Base-by-base conservation (phyloP, 1,140 invertebrate species). In the Thaumatotibia leucotreta region DNA sequence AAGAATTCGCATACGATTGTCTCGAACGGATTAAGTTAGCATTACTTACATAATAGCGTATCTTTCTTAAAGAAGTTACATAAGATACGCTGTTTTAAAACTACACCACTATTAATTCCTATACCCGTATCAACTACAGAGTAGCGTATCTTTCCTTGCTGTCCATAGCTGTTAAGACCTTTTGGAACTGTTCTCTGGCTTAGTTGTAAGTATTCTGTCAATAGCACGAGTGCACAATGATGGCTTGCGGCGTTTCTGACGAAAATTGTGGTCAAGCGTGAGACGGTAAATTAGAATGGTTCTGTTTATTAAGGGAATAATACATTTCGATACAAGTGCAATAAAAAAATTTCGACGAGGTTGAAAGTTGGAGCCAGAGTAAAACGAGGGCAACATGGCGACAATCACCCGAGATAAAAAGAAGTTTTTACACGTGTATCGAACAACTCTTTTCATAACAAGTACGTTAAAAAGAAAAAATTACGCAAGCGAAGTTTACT, bases 1-100 rank as follows among this genome's bases (percentile, higher is more conserved):
- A 77, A 80, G 80, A 81, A 82, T 81, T 80, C 77, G 77, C 77
- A 70, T 73, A 75, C 85, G 86, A 85, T 86, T 88, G 86, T 88
- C 84, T 88, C 78, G 75, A 73, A 64, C 65, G 72, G 81, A 88
- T 86, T 88, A 86, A 80, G 39, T 8, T 4, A 20, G 1, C 2
- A 1, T 45, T 45, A 45, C 8, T 45, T 0, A 45, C 6, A 45
- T 17, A 45, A 45, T 45, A 17, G 1, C 17, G 39, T 45, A 45
- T 20, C 39, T 45, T 1, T 20, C 6, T 17, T 45, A n/a, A 14
- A 45, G 4, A 45, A 20, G 4, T 14, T 20, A 8, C 6, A 0
- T 9, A 45, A 6, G 14, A 45, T 45, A 45, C 39, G 39, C 39
- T 4, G 39, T 45, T 45, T 39, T 8, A 8, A 45, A 45, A 20